Evolutionary conservation across 1,140 invertebrate species (phyloP), one percentile per base, ranked within the genome.

Genomic region (Ooceraea biroi): DNA sequence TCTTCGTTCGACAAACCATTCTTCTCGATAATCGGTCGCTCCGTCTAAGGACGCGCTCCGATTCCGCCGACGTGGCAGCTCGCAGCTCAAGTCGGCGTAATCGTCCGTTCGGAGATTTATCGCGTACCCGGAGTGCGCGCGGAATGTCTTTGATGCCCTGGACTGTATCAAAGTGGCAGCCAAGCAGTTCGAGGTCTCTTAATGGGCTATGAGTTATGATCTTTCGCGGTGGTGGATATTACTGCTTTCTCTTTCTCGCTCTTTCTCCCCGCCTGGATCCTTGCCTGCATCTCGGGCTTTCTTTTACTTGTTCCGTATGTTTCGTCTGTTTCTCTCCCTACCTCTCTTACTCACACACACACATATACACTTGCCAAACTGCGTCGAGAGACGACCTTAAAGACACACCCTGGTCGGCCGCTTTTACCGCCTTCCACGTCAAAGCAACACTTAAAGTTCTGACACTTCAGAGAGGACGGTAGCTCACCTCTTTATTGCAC

Each of bases 201-300:
- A 93, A 93, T 93, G 92, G 92, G 90, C 88, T 92, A 93, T 93
- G 92, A 93, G 91, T 93, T 93, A 93, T 92, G 90, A 84, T 73
- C 85, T 50, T 68, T 89, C 71, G 84, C 85, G 74, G 36, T 27
- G 50, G 57, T 73, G 83, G 25, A 83, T 82, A 83, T 77, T 66
- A 77, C 57, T 90, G 84, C 66, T 82, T 69, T 83, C 71, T 52
- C 77, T 83, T 60, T 82, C 89, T 52, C 61, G n/a, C 52, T 65
- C 52, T 44, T 83, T 27, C 19, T 61, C n/a, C 46, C 19, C 52
- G 36, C 25, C n/a, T n/a, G n/a, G n/a, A 25, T 74, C 41, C 82
- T 46, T n/a, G 50, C 55, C 76, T 30, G n/a, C 60, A 30, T 82
- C 52, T 55, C 48, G 46, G 14, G 10, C 3, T 65, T 63, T 63